Conservation (phyloP, 1,140 invertebrate species). For the Whitmania pigra region DNA sequence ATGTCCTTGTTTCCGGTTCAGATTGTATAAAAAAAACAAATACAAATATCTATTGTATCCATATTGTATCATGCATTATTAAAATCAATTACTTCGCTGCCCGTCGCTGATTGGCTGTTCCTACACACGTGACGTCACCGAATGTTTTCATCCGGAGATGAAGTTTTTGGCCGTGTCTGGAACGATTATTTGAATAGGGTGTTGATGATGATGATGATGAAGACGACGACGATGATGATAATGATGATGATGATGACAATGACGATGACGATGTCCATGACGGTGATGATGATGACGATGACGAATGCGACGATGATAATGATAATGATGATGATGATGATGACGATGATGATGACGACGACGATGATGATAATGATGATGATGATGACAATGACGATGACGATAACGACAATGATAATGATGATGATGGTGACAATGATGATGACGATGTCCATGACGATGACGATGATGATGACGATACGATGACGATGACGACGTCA, state of each 20-base stretch:
- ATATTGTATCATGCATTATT: no score
- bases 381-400: conserved; percentile 16
- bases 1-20: no score
- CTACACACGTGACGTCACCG: no score
- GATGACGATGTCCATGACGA: no score
- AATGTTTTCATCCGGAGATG: no score
- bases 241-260: conserved; percentile 18
- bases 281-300: conserved; percentile 2
- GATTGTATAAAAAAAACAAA: no score
- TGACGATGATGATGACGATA: no score
- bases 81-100: no score
- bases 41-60: no score
- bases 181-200: no score
- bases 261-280: conserved; percentile 12
- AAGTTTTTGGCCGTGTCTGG: neutral
- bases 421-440: conserved; percentile 17
- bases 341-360: neutral
- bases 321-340: conserved; percentile 5
- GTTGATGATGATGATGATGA: conserved; percentile 13
- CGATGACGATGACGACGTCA: neutral
- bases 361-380: neutral
- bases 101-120: no score
- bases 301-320: neutral
- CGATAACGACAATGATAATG: conserved; percentile 10
- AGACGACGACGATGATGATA: conserved; percentile 14